Conservation (phyloP, 2,113 vertebrate species). For the Carlito syrichta region DNA sequence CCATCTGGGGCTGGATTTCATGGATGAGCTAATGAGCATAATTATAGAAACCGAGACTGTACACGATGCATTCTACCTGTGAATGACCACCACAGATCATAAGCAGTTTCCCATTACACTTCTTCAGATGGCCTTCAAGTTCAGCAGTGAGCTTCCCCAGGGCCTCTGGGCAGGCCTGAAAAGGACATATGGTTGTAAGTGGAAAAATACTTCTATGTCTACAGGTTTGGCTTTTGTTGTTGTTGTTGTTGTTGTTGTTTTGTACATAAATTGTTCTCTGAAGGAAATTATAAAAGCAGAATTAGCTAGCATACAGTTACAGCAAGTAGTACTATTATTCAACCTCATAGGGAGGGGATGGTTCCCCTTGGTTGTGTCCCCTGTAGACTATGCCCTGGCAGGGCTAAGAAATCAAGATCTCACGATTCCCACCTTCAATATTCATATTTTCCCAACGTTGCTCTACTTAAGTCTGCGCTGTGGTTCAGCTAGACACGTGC, state of each 20-base stretch:
- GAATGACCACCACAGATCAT: slow-evolving; percentile 95
- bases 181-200: slow-evolving; percentile 91
- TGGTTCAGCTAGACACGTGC: neutral
- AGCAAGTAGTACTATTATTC: neutral
- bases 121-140: slow-evolving; percentile 96
- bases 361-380: fast-evolving
- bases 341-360: fast-evolving
- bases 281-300: neutral
- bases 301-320: neutral
- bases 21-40: slow-evolving; percentile 94
- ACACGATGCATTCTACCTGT: slow-evolving; percentile 90
- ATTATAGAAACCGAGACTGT: slow-evolving; percentile 87
- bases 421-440: neutral
- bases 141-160: slow-evolving; percentile 93
- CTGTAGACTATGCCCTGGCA: fast-evolving
- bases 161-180: slow-evolving; percentile 95
- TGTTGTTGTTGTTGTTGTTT: too few relatives aligned
- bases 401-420: fast-evolving
- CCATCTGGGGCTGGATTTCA: slow-evolving; percentile 94
- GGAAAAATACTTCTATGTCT: neutral
- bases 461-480: too few relatives aligned
- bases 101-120: slow-evolving; percentile 93
- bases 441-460: neutral
- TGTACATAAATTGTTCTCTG: neutral
- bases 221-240: too few relatives aligned